Evolutionary conservation across 2,113 vertebrate genomes (phyloP), one percentile per base, ranked within the genome.

Genomic region (Burhinus bistriatus): DNA sequence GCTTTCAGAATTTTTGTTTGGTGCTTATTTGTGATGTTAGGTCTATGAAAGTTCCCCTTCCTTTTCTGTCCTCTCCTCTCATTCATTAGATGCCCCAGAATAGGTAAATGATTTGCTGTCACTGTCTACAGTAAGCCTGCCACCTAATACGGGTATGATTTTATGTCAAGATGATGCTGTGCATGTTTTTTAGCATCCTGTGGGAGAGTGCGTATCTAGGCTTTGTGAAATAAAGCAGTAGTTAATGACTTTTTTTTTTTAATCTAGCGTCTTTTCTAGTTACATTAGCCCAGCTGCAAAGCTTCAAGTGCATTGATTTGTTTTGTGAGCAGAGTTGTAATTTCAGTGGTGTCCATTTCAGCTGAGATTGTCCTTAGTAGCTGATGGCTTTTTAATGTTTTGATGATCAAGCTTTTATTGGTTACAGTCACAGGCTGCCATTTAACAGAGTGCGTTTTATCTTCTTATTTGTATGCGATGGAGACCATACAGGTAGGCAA

Each of bases 321-420:
- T 75, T 94, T 87, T 82, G 69, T 55, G 20, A 87, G 8, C 7
- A 42, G 5, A 32, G 19, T 12, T 65, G 40, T 71, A 85, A 91
- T 93, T 88, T 87, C 40, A 69, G 36, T 36, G 21, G 15, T 72
- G 36, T 49, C 38, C 26, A 51, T 84, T 95, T 87, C 87, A 93
- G 32, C 58, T 69, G 75, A 85, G 57, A 36, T 69, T 75, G 44
- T 65, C 47, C 6, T 85, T 71, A 59, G 23, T 34, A 79, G 72
- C 52, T 91, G 57, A 72, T 52, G 18, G 14, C 8, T 79, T 96
- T 89, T 94, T 85, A 87, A 65, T 72, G 44, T 87, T 91, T 76
- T 91, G 65, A 83, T 94, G 93, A 90, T 90, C 44, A 59, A 85
- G 40, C 12, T 4, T 76, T 87, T 71, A n/a, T 64, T 93, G 30